Percentiles rank a stretch among this genome's conserved stretches.
Evolutionary conservation across 2,113 vertebrate genomes (phyloP).

Genomic region (Gasterosteus aculeatus): DNA sequence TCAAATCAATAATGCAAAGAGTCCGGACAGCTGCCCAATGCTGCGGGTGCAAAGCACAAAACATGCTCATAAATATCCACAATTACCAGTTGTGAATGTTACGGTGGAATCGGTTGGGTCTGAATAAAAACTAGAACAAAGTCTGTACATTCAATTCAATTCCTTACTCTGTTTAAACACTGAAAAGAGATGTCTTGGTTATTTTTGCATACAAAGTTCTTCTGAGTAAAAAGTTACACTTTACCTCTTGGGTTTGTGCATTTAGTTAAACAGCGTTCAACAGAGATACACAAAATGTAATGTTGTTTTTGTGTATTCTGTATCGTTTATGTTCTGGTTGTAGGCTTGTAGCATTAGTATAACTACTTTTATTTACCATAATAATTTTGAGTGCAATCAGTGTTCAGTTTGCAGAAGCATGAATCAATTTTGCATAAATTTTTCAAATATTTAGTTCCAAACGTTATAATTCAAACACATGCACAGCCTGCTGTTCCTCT

Average conservation of each 20-base stretch:
- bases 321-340: not conserved
- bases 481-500: not conserved
- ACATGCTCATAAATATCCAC: slow-evolving; percentile 34
- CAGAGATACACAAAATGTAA: not conserved
- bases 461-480: not conserved
- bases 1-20: slow-evolving; percentile 64
- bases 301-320: not conserved
- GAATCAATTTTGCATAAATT: not conserved
- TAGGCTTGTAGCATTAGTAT: not conserved
- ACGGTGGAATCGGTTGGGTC: slow-evolving; percentile 42
- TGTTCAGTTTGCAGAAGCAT: not conserved
- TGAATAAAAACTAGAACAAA: slow-evolving; percentile 63
- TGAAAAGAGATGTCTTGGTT: slow-evolving; percentile 3
- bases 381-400: not conserved
- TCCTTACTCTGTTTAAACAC: slow-evolving; percentile 20
- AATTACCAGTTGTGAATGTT: slow-evolving; percentile 43
- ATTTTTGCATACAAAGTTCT: not conserved
- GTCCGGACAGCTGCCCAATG: slow-evolving; percentile 52
- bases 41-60: slow-evolving; percentile 70
- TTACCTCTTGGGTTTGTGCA: not conserved
- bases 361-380: not conserved
- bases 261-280: not conserved
- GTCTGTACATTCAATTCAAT: slow-evolving; percentile 38
- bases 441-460: not conserved
- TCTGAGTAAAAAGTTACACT: not conserved